A percentile compares a stretch with the other conserved stretches of the same genome.
Evolutionary conservation across 2,797 vertebrate species (phyloP).

Genomic region (Muscicapa comitata): DNA sequence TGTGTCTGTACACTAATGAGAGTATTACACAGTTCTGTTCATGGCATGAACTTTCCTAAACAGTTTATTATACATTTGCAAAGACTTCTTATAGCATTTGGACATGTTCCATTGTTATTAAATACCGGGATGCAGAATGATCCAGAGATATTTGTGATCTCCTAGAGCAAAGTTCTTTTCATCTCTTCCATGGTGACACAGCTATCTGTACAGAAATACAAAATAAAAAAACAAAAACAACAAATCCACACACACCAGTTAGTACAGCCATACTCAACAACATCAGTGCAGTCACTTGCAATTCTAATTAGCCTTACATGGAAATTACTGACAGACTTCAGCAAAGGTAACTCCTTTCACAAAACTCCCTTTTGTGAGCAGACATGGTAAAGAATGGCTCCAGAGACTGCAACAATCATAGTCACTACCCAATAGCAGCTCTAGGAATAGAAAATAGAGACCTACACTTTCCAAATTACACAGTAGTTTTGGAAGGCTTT

Average conservation of each 20-base stretch:
- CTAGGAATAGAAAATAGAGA: neutral
- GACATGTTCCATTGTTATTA: slow-evolving; percentile 62
- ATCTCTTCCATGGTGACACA: slow-evolving; percentile 58
- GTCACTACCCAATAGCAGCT: neutral
- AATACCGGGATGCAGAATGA: slow-evolving; percentile 50
- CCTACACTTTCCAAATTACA: neutral
- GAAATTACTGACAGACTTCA: neutral
- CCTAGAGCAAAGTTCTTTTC: slow-evolving; percentile 63
- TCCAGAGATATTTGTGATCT: slow-evolving; percentile 52
- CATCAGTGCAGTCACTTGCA: neutral
- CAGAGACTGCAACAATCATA: neutral
- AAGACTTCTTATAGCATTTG: slow-evolving; percentile 65
- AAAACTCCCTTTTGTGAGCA: neutral
- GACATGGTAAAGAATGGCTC: neutral
- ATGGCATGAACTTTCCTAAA: slow-evolving; percentile 65
- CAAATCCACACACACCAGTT: neutral
- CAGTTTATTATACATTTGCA: slow-evolving; percentile 65
- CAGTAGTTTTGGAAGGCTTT: neutral
- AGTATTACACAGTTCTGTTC: slow-evolving; percentile 73
- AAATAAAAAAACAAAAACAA: neutral
- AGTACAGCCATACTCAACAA: neutral
- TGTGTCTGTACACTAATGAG: slow-evolving; percentile 53
- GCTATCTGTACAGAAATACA: slow-evolving; percentile 54
- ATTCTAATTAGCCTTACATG: neutral
- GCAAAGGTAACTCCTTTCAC: neutral